These are phyloP conservation scores for Dallia pectoralis DNA, from an alignment of 2,797 vertebrate genomes.

Conservation along the genomic window DNA sequence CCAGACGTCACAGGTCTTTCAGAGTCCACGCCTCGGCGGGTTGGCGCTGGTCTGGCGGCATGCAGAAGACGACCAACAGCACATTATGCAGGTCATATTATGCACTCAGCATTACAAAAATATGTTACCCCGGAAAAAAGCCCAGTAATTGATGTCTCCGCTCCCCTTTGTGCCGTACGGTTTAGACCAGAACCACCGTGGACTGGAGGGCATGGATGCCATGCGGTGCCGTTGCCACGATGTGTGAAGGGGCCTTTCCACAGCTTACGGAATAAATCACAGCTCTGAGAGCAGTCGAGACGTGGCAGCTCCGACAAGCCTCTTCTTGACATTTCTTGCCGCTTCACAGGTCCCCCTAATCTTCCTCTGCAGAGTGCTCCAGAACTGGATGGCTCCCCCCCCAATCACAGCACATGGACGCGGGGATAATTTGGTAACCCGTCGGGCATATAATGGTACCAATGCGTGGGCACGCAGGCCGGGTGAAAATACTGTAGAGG, in stretches of 20 bases:
- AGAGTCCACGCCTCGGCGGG: no score
- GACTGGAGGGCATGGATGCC: not conserved
- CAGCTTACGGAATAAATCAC: slow-evolving; percentile 16
- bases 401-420: not conserved
- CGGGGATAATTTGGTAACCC: not conserved
- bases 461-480: not conserved
- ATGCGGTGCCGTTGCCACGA: not conserved
- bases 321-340: slow-evolving; percentile 27
- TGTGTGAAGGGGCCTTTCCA: slow-evolving; percentile 13
- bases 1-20: no score
- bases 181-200: not conserved
- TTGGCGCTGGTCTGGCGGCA: no score
- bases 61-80: no score
- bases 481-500: not conserved
- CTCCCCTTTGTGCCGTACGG: not conserved
- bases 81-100: no score
- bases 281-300: slow-evolving; percentile 9
- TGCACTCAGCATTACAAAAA: no score
- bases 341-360: slow-evolving; percentile 16
- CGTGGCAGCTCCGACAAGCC: slow-evolving; percentile 13
- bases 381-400: not conserved
- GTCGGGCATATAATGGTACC: not conserved
- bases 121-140: not conserved
- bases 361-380: slow-evolving; percentile 18
- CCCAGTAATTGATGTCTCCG: not conserved